Conservation (phyloP, 2,888 invertebrate genomes). For the Lasioglossum morio region DNA sequence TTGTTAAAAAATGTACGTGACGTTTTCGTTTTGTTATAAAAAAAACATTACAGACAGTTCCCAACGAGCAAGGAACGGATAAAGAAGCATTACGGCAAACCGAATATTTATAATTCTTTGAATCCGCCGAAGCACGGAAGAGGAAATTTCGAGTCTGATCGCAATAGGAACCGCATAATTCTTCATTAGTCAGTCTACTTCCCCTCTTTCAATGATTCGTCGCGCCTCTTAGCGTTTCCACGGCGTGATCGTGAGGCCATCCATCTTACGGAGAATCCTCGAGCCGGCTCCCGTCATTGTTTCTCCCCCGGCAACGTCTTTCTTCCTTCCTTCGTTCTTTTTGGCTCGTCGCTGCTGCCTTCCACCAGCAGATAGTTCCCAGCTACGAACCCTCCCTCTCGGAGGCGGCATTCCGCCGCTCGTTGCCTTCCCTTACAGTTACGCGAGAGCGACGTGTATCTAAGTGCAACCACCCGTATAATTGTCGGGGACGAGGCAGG, state of each 20-base stretch:
- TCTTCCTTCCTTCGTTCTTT: constrained; percentile 52
- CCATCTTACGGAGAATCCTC: constrained; percentile 77
- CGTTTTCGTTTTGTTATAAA: too few species aligned
- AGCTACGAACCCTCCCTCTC: constrained; percentile 63
- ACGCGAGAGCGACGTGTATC: constrained; percentile 83
- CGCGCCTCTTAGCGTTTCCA: constrained; percentile 82
- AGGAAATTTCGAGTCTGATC: constrained; percentile 56
- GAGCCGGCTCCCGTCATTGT: constrained; percentile 50
- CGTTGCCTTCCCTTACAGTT: constrained; percentile 78
- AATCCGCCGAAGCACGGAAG: constrained; percentile 18
- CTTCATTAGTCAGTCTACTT: constrained; percentile 79
- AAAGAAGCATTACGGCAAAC: too few species aligned
- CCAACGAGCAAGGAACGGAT: too few species aligned
- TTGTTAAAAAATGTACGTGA: too few species aligned
- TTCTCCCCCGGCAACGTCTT: constrained; percentile 29
- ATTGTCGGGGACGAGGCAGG: constrained; percentile 79
- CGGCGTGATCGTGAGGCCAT: constrained; percentile 77
- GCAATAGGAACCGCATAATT: constrained; percentile 75
- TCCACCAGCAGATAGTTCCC: constrained; percentile 34
- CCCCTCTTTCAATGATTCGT: constrained; percentile 83
- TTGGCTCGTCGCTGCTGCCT: constrained; percentile 31
- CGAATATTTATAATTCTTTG: too few species aligned
- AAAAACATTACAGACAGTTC: too few species aligned
- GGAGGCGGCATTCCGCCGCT: constrained; percentile 66
- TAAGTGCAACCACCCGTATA: constrained; percentile 83